A percentile compares a stretch with the other conserved stretches of the same genome.
Conservation (phyloP, 2,888 invertebrate genomes). For the Drosophila pseudotakahashii region DNA sequence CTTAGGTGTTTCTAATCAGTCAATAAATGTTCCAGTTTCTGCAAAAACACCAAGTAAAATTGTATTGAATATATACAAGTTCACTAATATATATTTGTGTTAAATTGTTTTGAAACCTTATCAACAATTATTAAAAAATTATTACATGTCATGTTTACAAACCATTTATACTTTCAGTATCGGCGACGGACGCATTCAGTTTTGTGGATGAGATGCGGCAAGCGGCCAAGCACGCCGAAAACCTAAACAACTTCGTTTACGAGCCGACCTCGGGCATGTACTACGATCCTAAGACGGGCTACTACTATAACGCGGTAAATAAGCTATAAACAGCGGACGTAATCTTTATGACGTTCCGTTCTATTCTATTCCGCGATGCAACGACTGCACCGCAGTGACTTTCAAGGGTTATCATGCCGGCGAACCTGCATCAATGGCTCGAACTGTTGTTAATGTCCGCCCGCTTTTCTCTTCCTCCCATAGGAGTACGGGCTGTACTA, state of each 20-base stretch:
- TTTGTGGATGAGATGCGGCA: slow-evolving; percentile 91
- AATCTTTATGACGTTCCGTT: slow-evolving; percentile 65
- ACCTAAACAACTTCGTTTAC: slow-evolving; percentile 92
- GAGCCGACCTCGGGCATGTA: slow-evolving; percentile 94
- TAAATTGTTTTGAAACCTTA: background rate
- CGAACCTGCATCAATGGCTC: slow-evolving; percentile 47
- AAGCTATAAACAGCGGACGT: slow-evolving; percentile 46
- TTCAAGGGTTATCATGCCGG: slow-evolving; percentile 56
- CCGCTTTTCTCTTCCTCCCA: slow-evolving; percentile 22
- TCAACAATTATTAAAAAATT: background rate
- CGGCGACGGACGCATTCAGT: slow-evolving; percentile 73
- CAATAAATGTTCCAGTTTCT: no score
- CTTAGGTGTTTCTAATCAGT: no score
- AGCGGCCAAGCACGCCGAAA: slow-evolving; percentile 90
- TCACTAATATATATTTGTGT: background rate
- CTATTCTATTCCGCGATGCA: slow-evolving; percentile 37
- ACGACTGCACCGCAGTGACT: slow-evolving; percentile 24
- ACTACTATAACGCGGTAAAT: slow-evolving; percentile 94
- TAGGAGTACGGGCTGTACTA: slow-evolving; percentile 95
- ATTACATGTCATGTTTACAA: background rate
- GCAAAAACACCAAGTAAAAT: no score
- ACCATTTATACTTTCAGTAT: slow-evolving; percentile 46
- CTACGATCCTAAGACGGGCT: slow-evolving; percentile 94
- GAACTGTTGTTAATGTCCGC: slow-evolving; percentile 17
- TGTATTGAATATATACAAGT: background rate